phyloP scores from a whole-genome alignment of 2,797 vertebrate genomes.

The Sarcophilus harrisii region DNA sequence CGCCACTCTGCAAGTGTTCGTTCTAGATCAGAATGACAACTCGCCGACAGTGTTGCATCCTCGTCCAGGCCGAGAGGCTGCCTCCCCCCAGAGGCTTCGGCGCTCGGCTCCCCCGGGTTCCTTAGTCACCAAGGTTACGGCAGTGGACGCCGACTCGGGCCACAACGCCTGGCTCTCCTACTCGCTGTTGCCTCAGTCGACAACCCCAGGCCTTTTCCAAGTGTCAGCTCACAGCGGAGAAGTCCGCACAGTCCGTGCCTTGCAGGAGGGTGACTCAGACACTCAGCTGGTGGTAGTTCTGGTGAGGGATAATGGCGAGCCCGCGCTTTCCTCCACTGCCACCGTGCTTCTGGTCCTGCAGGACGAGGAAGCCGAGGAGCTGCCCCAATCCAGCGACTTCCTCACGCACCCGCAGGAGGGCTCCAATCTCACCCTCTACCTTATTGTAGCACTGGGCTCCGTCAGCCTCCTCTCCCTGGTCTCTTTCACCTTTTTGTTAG shows the following conservation, averaged over 20 bases:
- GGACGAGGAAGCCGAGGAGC: slow-evolving; percentile 85
- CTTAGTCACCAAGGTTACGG: slow-evolving; percentile 94
- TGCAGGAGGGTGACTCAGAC: slow-evolving; percentile 89
- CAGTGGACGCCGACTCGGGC: slow-evolving; percentile 94
- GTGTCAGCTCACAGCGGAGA: slow-evolving; percentile 92
- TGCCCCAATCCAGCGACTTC: slow-evolving; percentile 85
- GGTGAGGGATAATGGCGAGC: slow-evolving; percentile 92
- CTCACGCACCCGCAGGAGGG: slow-evolving; percentile 87
- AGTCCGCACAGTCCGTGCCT: slow-evolving; percentile 89
- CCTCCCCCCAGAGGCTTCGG: slow-evolving; percentile 88
- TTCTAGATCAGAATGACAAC: slow-evolving; percentile 96
- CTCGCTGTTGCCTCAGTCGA: slow-evolving; percentile 88
- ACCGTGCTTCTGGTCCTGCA: slow-evolving; percentile 91
- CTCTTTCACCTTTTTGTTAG: slow-evolving; percentile 90
- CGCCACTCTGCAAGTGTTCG: slow-evolving; percentile 93
- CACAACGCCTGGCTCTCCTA: slow-evolving; percentile 97
- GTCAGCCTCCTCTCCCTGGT: slow-evolving; percentile 92
- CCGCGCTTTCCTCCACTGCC: slow-evolving; percentile 89
- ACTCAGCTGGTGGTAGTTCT: slow-evolving; percentile 90
- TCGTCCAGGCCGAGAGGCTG: slow-evolving; percentile 83
- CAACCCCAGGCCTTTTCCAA: slow-evolving; percentile 90
- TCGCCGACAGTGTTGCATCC: slow-evolving; percentile 92
- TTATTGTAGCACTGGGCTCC: slow-evolving; percentile 94
- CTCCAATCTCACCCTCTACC: slow-evolving; percentile 93
- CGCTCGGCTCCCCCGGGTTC: slow-evolving; percentile 90